Conservation (phyloP, 64 coral and sea anemone genomes). For the Pocillopora damicornis region DNA sequence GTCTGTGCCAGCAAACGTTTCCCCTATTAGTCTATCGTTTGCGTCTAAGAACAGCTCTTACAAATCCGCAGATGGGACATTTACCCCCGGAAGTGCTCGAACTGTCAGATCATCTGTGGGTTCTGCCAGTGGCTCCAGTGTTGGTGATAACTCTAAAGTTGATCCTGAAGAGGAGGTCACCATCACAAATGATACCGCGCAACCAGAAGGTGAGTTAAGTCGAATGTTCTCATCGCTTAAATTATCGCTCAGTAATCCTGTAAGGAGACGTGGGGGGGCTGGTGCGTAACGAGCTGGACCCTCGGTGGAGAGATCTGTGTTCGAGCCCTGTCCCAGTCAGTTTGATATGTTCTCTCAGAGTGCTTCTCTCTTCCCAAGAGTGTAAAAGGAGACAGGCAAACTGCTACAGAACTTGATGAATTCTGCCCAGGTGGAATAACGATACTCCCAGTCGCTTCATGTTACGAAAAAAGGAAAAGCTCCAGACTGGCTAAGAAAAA, state of each 20-base stretch:
- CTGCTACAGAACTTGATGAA: too few species aligned
- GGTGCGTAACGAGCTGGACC: too few species aligned
- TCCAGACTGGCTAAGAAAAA: not conserved
- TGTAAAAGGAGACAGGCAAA: too few species aligned
- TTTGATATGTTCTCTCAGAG: too few species aligned
- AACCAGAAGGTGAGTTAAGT: not conserved
- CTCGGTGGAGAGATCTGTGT: too few species aligned
- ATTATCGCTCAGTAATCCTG: not conserved
- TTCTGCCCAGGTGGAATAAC: too few species aligned
- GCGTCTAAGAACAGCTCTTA: conserved; percentile 22
- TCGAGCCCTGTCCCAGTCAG: too few species aligned
- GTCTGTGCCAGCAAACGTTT: not conserved
- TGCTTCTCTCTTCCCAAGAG: too few species aligned
- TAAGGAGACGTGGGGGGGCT: not conserved
- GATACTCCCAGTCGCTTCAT: too few species aligned
- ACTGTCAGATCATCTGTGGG: not conserved
- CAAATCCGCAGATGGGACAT: conserved; percentile 37
- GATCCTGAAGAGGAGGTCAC: conserved; percentile 51
- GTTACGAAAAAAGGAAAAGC: too few species aligned
- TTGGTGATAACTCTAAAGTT: not conserved
- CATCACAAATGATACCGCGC: conserved; percentile 5
- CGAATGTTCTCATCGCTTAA: too few species aligned
- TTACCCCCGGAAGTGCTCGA: conserved; percentile 24
- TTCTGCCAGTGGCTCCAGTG: not conserved
- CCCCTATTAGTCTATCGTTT: conserved; percentile 41